These are phyloP conservation scores for Metacarcinus magister DNA, from an alignment of 2,888 invertebrate genomes.

Conservation along the genomic window DNA sequence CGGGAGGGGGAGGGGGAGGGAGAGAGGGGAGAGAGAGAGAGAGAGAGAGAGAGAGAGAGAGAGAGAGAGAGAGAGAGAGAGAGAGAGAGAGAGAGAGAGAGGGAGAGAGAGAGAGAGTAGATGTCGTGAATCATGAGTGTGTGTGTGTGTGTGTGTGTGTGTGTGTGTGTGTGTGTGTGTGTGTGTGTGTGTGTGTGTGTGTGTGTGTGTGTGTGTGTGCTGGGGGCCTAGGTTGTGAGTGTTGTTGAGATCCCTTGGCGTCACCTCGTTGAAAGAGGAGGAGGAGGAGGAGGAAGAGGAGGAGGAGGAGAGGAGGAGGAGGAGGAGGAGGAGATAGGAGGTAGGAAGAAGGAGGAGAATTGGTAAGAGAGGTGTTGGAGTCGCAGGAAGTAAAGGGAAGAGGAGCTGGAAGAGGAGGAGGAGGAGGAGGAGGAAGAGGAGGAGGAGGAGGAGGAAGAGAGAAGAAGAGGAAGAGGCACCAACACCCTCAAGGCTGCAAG, in stretches of 20 bases:
- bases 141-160: background rate
- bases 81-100: slow-evolving; percentile 7
- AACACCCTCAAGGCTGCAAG: slow-evolving; percentile 49
- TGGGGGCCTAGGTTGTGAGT: background rate
- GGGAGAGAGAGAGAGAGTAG: background rate
- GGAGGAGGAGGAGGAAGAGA: background rate
- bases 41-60: slow-evolving; percentile 22
- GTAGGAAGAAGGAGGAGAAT: background rate
- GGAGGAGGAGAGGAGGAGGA: background rate
- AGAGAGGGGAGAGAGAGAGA: too few relatives aligned
- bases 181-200: slow-evolving; percentile 26
- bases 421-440: too few relatives aligned
- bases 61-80: background rate
- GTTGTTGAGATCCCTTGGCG: slow-evolving; percentile 1
- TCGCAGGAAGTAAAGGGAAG: background rate
- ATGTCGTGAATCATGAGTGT: background rate
- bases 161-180: background rate
- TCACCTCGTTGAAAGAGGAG: background rate
- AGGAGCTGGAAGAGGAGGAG: background rate
- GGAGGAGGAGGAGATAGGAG: background rate
- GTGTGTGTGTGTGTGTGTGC: background rate
- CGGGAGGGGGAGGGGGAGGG: too few relatives aligned
- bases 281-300: background rate
- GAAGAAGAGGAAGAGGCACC: background rate
- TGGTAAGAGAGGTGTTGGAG: background rate